Evolutionary conservation across 2,797 vertebrate species (phyloP), one percentile per base, ranked within the genome.

Genomic region (Toxotes lorentzi): DNA sequence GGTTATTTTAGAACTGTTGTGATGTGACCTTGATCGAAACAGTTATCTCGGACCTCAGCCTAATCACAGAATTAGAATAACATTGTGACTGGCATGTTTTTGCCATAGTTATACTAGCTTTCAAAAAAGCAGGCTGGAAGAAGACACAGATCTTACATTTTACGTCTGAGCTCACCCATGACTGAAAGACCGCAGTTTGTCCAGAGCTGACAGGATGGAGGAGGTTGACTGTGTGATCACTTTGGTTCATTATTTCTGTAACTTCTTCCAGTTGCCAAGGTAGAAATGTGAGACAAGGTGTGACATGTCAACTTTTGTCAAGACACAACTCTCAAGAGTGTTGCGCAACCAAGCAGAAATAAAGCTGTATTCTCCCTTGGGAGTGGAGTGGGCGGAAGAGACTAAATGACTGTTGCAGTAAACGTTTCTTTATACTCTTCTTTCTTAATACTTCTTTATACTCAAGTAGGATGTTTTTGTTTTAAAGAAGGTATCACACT

Each of bases 201-300:
- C 47, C 47, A 27, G 57, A 76, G 48, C 35, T 62, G 74, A 59
- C 40, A 38, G 30, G 38, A 30, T 61, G 50, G 51, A 76, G 50
- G 51, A 76, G 60, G 40, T 45, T 54, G 54, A 54, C 66, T 62
- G 65, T 38, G 24, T 35, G 35, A 54, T 54, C 67, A 40, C 24
- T 32, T 27, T 14, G 50, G 65, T 38, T 59, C 59, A 59, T 63
- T 61, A 53, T 35, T 38, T 27, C 35, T 41, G 30, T 47, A 57
- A 21, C 43, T 43, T 34, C n/a, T 48, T 56, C 40, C 58, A 73
- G 10, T 62, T 50, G 7, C 21, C 1, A 4, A 58, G 34, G 14
- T 19, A 43, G 43, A 41, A 65, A 75, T 38, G 47, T 53, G 70
- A 65, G 21, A 70, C 2, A 1, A 41, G n/a, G 6, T 50, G 27